Evolutionary conservation across 2,888 invertebrate species (phyloP).

Genomic region (Palloptera scutellata): DNA sequence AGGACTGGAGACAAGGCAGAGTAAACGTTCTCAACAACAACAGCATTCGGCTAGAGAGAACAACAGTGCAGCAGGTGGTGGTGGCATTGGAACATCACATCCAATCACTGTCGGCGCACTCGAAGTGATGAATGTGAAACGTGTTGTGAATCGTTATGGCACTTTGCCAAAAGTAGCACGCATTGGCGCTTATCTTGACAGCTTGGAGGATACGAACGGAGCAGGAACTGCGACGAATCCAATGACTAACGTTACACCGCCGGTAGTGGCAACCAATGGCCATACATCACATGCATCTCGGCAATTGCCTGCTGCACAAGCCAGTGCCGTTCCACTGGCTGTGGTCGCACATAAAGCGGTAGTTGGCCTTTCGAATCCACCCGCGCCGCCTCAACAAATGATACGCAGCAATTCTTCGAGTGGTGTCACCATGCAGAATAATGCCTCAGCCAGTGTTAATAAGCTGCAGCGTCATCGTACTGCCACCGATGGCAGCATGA

Average conservation of each 20-base stretch:
- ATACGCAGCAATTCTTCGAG: constrained; percentile 89
- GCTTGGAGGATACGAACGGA: constrained; percentile 76
- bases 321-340: constrained; percentile 4
- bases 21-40: constrained; percentile 66
- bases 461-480: constrained; percentile 69
- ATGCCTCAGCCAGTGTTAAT: constrained; percentile 69
- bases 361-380: neutral
- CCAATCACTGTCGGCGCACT: constrained; percentile 88
- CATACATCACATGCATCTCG: constrained; percentile 32
- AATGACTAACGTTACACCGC: constrained; percentile 41
- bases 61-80: constrained; percentile 34
- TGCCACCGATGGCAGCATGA: constrained; percentile 66
- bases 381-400: constrained; percentile 72
- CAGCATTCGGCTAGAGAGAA: constrained; percentile 43
- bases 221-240: constrained; percentile 26
- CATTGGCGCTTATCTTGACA: constrained; percentile 95
- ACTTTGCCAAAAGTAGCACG: constrained; percentile 96
- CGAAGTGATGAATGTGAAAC: constrained; percentile 94
- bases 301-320: constrained; percentile 5
- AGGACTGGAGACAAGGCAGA: constrained; percentile 70
- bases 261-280: constrained; percentile 37
- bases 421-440: constrained; percentile 75
- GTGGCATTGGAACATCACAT: constrained; percentile 45
- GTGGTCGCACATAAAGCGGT: neutral
- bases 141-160: constrained; percentile 94